Evolutionary conservation across 2,113 vertebrate genomes (phyloP).

Genomic region (Gymnobelideus leadbeateri): DNA sequence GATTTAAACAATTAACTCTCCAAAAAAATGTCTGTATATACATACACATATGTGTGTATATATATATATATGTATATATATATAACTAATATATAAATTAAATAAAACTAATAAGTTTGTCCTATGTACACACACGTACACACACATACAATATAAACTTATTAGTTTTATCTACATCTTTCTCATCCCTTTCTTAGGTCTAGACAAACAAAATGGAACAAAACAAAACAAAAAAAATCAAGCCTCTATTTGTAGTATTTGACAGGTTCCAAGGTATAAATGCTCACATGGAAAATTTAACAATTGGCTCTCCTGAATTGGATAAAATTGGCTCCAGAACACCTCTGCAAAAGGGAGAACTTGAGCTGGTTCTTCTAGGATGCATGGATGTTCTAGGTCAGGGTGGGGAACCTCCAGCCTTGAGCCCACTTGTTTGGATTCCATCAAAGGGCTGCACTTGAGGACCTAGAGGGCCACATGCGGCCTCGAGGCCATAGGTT

Average conservation of each 20-base stretch:
- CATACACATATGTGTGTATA: neutral
- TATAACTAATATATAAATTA: too few relatives aligned
- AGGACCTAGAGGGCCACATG: too few relatives aligned
- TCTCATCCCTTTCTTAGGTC: neutral
- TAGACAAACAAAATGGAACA: neutral
- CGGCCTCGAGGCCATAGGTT: neutral
- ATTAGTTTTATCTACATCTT: neutral
- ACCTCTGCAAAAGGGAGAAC: neutral
- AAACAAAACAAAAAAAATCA: neutral
- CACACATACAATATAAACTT: neutral
- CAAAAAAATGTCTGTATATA: neutral
- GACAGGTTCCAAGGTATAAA: neutral
- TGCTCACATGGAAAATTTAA: neutral
- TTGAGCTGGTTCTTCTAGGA: neutral
- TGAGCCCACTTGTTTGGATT: too few relatives aligned
- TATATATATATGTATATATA: neutral
- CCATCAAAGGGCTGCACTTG: too few relatives aligned
- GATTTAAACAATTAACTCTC: neutral
- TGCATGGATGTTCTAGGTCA: neutral
- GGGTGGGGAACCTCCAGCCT: neutral
- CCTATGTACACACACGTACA: neutral
- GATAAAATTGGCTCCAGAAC: neutral
- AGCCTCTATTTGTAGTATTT: neutral
- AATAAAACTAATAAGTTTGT: neutral
- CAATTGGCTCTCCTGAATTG: neutral